phyloP scores from a whole-genome alignment of 2,888 invertebrate species.

The Xanthia togata region DNA sequence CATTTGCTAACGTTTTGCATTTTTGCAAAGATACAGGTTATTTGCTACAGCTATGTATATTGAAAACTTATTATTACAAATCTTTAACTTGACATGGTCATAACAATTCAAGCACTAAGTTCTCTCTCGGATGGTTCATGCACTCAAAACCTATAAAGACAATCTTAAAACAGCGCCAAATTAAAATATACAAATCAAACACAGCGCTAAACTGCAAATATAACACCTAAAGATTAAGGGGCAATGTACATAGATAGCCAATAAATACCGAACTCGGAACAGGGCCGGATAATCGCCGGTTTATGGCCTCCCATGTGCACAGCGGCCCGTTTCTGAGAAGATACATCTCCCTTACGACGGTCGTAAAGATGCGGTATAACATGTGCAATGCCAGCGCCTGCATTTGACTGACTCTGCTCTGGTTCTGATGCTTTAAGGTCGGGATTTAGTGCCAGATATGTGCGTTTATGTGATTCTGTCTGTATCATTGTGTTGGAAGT shows the following conservation, averaged over 20 bases:
- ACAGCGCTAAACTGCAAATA: slow-evolving; percentile 55
- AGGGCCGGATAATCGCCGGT: slow-evolving; percentile 83
- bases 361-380: slow-evolving; percentile 87
- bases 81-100: too few relatives aligned
- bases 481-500: slow-evolving; percentile 28
- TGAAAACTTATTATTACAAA: neutral
- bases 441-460: slow-evolving; percentile 32
- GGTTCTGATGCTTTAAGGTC: slow-evolving; percentile 57
- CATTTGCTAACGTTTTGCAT: neutral
- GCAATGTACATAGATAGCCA: slow-evolving; percentile 63
- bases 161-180: slow-evolving; percentile 14
- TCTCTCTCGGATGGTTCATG: neutral
- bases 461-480: slow-evolving; percentile 17
- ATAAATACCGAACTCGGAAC: slow-evolving; percentile 68
- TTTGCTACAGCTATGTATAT: neutral
- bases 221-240: slow-evolving; percentile 63
- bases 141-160: neutral
- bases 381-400: slow-evolving; percentile 82
- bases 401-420: slow-evolving; percentile 66
- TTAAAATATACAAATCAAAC: slow-evolving; percentile 24
- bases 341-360: slow-evolving; percentile 83
- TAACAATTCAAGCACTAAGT: neutral
- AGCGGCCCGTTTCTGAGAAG: slow-evolving; percentile 85
- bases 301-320: slow-evolving; percentile 87
- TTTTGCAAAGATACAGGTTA: neutral